Evolutionary conservation across 1,140 invertebrate species (phyloP), one percentile per base, ranked within the genome.

Genomic region (Drosophila quadrilineata): DNA sequence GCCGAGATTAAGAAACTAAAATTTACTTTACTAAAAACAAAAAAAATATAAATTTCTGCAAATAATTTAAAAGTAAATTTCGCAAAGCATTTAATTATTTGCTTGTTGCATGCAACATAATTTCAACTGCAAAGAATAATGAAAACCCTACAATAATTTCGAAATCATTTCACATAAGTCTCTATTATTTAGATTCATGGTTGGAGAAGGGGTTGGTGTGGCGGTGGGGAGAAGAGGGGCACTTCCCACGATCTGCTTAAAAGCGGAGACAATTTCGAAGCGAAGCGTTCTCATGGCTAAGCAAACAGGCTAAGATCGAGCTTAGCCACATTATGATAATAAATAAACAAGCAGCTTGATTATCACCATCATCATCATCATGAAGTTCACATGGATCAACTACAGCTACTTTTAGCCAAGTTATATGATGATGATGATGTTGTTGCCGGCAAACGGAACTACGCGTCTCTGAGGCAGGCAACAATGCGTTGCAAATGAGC

Each of bases 401-500:
- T 60, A 58, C 40, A 33, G 29, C 21, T 9, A 28, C 26, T 35
- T 14, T 12, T 57, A 43, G 35, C 29, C 46, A 28, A 62, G 31
- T 58, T 41, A 38, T 31, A 38, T 26, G 5, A 26, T 29, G 24
- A 28, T 26, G 46, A 26, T 46, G 40, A 31, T 40, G 48, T 33
- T 24, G 41, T 24, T 40, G 64, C 31, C 45, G 24, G n/a, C 24
- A 57, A 65, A 48, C 41, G 58, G 48, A 67, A 62, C 57, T 41
- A 26, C 35, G 64, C 49, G 31, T 26, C 58, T 62, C 24, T 54
- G 41, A 19, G 58, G 41, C 41, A 46, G 31, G 40, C 57, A 50
- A 29, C 45, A 59, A 59, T 36, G 45, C 59, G 50, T 63, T 45
- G 59, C 49, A 63, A 63, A 63, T 53, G 40, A 54, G 49, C 41